A percentile compares a stretch with the other conserved stretches of the same genome.
phyloP scores from a whole-genome alignment of 2,888 invertebrate species.

The Nasonovia ribisnigri region DNA sequence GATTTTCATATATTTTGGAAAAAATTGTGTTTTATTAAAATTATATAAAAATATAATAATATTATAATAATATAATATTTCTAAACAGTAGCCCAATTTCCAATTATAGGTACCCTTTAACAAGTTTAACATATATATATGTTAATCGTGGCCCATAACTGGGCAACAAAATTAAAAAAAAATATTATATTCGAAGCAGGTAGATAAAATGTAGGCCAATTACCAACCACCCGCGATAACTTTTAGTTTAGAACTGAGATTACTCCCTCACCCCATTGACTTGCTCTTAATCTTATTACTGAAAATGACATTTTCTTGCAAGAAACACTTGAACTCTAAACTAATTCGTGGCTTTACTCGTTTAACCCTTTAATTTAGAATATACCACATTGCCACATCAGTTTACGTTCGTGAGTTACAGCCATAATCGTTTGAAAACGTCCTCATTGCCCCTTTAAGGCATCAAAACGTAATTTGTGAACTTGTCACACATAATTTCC shows the following conservation, averaged over 20 bases:
- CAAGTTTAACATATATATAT: neutral
- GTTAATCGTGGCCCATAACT: neutral
- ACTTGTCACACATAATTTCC: neutral
- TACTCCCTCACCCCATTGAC: neutral
- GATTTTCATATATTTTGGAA: neutral
- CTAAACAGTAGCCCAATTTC: neutral
- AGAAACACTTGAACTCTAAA: slow-evolving; percentile 15
- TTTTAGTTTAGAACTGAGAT: slow-evolving; percentile 12
- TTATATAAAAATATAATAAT: neutral
- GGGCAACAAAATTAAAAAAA: neutral
- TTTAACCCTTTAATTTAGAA: slow-evolving; percentile 32
- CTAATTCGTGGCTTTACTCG: slow-evolving; percentile 41
- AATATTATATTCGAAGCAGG: neutral
- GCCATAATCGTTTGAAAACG: slow-evolving; percentile 19
- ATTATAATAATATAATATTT: neutral
- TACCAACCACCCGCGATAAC: neutral
- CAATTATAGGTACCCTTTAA: neutral
- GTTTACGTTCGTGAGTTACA: neutral
- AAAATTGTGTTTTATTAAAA: neutral
- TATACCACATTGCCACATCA: neutral
- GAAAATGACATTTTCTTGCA: slow-evolving; percentile 4
- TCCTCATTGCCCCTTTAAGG: neutral
- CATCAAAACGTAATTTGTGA: slow-evolving; percentile 39
- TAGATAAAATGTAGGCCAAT: neutral
- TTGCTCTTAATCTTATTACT: neutral